A percentile compares a stretch with the other conserved stretches of the same genome.
phyloP scores from a whole-genome alignment of 2,113 vertebrate genomes.

The Lagopus leucura region DNA sequence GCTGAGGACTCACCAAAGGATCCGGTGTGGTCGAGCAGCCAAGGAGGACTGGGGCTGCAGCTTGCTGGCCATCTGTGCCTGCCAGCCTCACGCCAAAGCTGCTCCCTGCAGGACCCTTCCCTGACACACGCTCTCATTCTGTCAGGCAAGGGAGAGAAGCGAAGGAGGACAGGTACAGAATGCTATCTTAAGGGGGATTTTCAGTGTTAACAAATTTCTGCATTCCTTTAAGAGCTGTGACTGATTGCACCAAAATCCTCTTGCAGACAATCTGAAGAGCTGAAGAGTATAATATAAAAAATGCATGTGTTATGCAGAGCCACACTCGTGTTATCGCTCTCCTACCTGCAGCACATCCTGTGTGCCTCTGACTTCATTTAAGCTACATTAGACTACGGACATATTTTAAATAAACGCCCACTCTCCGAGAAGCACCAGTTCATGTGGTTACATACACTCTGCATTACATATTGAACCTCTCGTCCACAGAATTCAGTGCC shows the following conservation, averaged over 20 bases:
- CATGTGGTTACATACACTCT: neutral
- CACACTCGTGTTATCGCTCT: neutral
- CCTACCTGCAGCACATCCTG: neutral
- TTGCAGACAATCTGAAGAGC: constrained; percentile 8
- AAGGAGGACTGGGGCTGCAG: neutral
- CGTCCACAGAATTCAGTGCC: neutral
- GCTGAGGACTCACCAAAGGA: neutral
- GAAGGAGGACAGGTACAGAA: neutral
- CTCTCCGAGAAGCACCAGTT: constrained; percentile 8
- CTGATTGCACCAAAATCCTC: constrained; percentile 33
- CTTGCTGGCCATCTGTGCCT: constrained; percentile 12
- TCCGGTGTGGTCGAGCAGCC: neutral
- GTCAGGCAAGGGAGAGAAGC: constrained; percentile 16
- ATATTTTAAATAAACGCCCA: constrained; percentile 5
- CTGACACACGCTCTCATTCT: constrained; percentile 44
- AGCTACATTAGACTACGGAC: neutral
- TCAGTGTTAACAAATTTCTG: constrained; percentile 33
- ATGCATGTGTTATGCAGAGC: neutral
- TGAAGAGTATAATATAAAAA: neutral
- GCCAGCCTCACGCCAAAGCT: constrained; percentile 23
- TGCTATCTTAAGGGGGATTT: constrained; percentile 44
- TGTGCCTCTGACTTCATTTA: constrained; percentile 16
- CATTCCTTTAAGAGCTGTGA: constrained; percentile 48
- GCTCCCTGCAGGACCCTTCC: neutral
- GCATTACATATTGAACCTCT: neutral